A percentile compares a stretch with the other conserved stretches of the same genome.
These are phyloP conservation scores for Acronicta alni DNA, from an alignment of 2,888 invertebrate species.

Conservation along the genomic window DNA sequence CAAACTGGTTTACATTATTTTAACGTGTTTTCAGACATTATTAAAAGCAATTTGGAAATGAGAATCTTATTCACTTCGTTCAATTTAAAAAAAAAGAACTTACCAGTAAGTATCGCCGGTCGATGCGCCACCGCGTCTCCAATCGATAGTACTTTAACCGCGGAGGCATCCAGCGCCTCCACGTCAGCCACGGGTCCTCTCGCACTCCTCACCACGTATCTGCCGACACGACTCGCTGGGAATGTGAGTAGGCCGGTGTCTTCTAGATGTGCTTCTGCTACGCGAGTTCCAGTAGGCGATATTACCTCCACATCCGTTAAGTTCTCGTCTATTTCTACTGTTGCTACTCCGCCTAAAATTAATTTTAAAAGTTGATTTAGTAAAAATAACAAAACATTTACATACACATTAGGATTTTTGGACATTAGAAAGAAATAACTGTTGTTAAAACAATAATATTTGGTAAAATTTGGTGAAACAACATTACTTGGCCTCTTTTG, in stretches of 20 bases:
- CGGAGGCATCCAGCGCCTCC: conserved; percentile 94
- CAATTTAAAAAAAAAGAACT: conserved; percentile 43
- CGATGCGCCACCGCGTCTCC: conserved; percentile 94
- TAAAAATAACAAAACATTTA: no score
- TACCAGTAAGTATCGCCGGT: conserved; percentile 93
- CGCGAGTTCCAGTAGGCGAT: conserved; percentile 90
- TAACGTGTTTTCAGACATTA: no score
- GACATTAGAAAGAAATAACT: no score
- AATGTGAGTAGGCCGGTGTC: conserved; percentile 92
- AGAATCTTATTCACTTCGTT: no score
- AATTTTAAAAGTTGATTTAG: not conserved
- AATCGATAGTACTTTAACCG: conserved; percentile 92
- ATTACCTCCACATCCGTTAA: conserved; percentile 91
- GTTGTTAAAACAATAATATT: no score
- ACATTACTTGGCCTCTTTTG: no score
- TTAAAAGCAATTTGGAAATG: no score
- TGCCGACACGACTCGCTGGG: conserved; percentile 93
- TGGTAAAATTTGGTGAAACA: no score
- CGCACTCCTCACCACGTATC: conserved; percentile 91
- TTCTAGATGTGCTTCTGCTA: conserved; percentile 90
- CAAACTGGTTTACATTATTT: no score
- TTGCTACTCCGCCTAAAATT: conserved; percentile 84
- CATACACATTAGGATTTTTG: no score
- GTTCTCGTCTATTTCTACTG: conserved; percentile 90
- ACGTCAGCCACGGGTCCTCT: conserved; percentile 86